These are phyloP conservation scores for Sus cebifrons DNA, from an alignment of 2,797 vertebrate species.

Conservation along the genomic window DNA sequence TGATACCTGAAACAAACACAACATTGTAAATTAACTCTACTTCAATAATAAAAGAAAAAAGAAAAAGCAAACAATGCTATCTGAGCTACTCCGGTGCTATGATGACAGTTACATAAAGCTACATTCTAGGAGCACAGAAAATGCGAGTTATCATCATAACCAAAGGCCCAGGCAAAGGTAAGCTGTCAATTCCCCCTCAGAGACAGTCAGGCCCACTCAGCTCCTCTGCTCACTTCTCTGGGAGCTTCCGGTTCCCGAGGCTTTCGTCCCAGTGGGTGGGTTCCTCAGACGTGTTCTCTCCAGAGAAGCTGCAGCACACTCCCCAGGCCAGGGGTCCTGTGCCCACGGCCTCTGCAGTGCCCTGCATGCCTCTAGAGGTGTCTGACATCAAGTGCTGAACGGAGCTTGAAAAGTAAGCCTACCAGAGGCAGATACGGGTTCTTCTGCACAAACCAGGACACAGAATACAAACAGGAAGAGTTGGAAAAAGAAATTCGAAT, in stretches of 20 bases:
- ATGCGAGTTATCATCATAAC: neutral
- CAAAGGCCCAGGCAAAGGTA: neutral
- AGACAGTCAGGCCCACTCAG: neutral
- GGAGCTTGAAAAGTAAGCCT: neutral
- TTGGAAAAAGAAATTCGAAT: neutral
- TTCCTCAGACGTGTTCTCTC: neutral
- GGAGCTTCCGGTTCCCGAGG: neutral
- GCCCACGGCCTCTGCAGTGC: rapidly evolving
- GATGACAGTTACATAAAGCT: neutral
- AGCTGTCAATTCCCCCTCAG: neutral
- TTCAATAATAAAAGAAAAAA: no score
- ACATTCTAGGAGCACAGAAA: neutral
- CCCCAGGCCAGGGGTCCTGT: neutral
- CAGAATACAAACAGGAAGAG: neutral
- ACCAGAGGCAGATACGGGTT: neutral
- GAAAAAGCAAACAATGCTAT: no score
- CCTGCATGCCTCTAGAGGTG: neutral
- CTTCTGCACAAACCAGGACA: neutral
- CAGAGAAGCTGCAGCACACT: neutral
- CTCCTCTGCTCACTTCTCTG: neutral
- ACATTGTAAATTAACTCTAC: no score
- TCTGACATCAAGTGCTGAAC: neutral
- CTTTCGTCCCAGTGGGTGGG: neutral
- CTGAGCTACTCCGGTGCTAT: neutral
- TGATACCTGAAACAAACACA: no score